Evolutionary conservation across 2,113 vertebrate species (phyloP), one percentile per base, ranked within the genome.

Genomic region (Thermophis baileyi): DNA sequence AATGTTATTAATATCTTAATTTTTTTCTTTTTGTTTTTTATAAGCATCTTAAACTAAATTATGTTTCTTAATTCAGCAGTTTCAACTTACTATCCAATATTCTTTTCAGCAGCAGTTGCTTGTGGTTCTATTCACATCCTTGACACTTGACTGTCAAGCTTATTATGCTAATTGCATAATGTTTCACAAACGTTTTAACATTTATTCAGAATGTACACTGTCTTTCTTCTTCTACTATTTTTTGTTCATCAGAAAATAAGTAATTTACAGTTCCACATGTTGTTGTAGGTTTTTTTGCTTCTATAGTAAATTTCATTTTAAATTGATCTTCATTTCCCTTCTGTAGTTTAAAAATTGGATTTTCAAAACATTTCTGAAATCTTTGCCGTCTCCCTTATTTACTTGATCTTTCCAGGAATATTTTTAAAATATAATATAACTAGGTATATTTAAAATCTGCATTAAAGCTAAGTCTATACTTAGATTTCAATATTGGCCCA

Each of bases 71-170:
- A 93, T 88, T 91, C 93, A 51, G 55, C 87, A 57, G 63, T 44
- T 94, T 63, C n/a, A 93, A 81, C 91, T 6, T 85, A 81, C 20
- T 89, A 94, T 89, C 86, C 93, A 85, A 74, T 93, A 44, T 27
- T 92, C 54, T 90, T 46, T n/a, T 89, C 18, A 93, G 25, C 51
- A 91, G 88, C 50, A 57, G 35, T 92, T 95, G 74, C 94, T 95
- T 96, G n/a, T 93, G 94, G 27, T 91, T 81, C 51, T 9, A 20
- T 88, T 85, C 93, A 93, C 94, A 16, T 24, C 51, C 1, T 47
- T 94, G 53, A n/a, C 90, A 91, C 92, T 97, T 96, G 69, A 20
- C 91, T 94, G 44, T 40, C 25, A 49, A 90, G 51, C 35, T 87
- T 85, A 50, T 92, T 93, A 90, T 90, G 35, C 93, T 92, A 4